Evolutionary conservation across 1,140 invertebrate genomes (phyloP), one percentile per base, ranked within the genome.

Genomic region (Wasmannia auropunctata): DNA sequence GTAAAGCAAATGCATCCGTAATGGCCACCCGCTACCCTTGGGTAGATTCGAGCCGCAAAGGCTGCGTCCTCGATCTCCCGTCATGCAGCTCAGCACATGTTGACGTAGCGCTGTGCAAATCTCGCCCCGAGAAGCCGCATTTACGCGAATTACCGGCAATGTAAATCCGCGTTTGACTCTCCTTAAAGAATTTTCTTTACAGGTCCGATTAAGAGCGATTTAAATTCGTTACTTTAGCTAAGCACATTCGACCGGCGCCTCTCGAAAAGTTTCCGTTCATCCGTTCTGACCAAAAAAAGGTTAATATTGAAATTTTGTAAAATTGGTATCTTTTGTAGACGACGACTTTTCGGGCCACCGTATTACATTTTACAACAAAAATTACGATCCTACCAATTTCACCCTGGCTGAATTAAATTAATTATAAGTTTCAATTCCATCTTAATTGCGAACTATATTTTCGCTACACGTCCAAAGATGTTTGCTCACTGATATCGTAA

Each of bases 1-100:
- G 25, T 40, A 74, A 74, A 83, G 79, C 79, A 74, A 74, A 74
- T 83, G 37, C 67, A 58, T 83, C 40, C 67, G 79, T 74, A 83
- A 83, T 83, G 37, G 67, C 51, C 79, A 16, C 25, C n/a, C n/a
- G 7, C 51, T 74, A 74, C 14, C 37, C n/a, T 74, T 31, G 34
- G 25, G n/a, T 34, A 19, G 25, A 81, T 81, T 22, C 34, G 37
- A 72, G 37, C 22, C 31, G 60, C 67, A 58, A 58, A 56, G 65
- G 37, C 10, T 54, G 16, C 31, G 76, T 51, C n/a, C 22, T 69
- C 43, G 49, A 81, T 81, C 34, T 56, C 37, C 54, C 65, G 22
- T 28, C 22, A 22, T 28, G 46, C 34, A 37, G 62, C 31, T 70
- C 49, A 6, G 25, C 19, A 43, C 34, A n/a, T 43, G 51, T 72